Percentiles rank a stretch among this genome's conserved stretches.
Evolutionary conservation across 2,113 vertebrate species (phyloP).

Genomic region (Phyllostomus hastatus): DNA sequence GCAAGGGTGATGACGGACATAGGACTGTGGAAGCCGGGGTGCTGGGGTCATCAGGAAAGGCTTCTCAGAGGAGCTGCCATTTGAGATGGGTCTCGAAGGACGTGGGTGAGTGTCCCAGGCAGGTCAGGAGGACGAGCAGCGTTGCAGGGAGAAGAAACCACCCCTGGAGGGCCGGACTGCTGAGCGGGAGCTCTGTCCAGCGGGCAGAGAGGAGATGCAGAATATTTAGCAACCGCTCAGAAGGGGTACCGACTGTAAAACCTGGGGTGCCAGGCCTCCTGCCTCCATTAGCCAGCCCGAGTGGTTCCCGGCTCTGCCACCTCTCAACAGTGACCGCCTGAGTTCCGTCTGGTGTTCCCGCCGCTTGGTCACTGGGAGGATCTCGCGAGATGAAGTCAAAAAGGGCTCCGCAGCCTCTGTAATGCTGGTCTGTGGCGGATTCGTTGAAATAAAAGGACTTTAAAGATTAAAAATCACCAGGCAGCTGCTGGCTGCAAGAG

Average conservation of each 20-base stretch:
- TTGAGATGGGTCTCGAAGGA: neutral
- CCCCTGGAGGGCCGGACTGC: accelerated
- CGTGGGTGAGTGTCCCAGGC: neutral
- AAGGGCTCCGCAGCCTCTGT: neutral
- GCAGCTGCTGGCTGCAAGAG: neutral
- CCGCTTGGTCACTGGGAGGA: neutral
- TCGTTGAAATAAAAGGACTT: neutral
- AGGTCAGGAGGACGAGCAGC: neutral
- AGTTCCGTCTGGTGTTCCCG: neutral
- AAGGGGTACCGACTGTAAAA: neutral
- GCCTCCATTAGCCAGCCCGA: neutral
- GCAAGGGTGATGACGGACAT: neutral
- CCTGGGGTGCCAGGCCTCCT: neutral
- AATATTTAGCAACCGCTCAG: neutral
- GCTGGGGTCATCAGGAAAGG: neutral
- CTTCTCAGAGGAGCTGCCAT: neutral
- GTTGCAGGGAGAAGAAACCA: neutral
- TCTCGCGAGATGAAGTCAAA: neutral
- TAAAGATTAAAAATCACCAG: neutral
- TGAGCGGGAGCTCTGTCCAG: neutral
- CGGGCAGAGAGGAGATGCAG: neutral
- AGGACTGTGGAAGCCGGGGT: neutral
- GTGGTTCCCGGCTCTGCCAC: neutral
- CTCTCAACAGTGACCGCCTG: neutral
- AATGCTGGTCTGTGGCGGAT: neutral